phyloP scores from a whole-genome alignment of 2,113 vertebrate species.

The Corydoras sp. region DNA sequence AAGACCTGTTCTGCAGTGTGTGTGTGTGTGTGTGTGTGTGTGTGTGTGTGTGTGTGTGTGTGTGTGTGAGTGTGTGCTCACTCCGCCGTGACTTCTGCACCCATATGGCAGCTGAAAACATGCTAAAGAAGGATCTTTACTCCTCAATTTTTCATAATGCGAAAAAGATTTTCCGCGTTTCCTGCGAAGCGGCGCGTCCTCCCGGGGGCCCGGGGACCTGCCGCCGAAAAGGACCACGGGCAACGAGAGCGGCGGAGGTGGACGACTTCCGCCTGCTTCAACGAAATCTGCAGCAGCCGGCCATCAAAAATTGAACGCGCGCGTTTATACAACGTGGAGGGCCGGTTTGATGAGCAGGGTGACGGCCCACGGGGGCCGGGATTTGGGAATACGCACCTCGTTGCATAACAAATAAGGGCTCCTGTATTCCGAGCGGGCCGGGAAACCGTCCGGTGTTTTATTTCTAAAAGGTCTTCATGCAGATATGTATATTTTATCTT shows the following conservation, averaged over 20 bases:
- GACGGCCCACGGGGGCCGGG: slow-evolving; percentile 1
- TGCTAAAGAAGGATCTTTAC: slow-evolving; percentile 24
- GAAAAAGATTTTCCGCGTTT: slow-evolving; percentile 24
- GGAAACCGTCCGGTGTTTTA: slow-evolving; percentile 7
- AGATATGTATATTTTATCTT: too few species aligned
- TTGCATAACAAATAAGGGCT: slow-evolving; percentile 3
- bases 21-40: slow-evolving; percentile 7
- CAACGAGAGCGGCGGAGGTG: neutral
- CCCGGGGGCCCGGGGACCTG: slow-evolving; percentile 11
- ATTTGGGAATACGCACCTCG: neutral
- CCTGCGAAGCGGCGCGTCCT: slow-evolving; percentile 23
- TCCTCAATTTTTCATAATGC: slow-evolving; percentile 40
- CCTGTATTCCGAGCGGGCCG: slow-evolving; percentile 3
- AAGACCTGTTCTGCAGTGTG: slow-evolving; percentile 25
- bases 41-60: slow-evolving; percentile 16
- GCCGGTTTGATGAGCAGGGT: slow-evolving; percentile 4
- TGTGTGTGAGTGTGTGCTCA: slow-evolving; percentile 11
- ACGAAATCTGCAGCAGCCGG: neutral
- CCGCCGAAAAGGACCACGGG: slow-evolving; percentile 4
- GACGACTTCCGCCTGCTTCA: neutral
- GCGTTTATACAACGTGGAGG: slow-evolving; percentile 8
- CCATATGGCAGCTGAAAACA: slow-evolving; percentile 24
- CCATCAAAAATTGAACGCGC: slow-evolving; percentile 18
- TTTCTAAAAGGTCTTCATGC: slow-evolving; percentile 1
- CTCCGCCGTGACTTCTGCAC: slow-evolving; percentile 17